Base-by-base conservation (phyloP, 2,113 vertebrate species). In the Trachemys scripta region DNA sequence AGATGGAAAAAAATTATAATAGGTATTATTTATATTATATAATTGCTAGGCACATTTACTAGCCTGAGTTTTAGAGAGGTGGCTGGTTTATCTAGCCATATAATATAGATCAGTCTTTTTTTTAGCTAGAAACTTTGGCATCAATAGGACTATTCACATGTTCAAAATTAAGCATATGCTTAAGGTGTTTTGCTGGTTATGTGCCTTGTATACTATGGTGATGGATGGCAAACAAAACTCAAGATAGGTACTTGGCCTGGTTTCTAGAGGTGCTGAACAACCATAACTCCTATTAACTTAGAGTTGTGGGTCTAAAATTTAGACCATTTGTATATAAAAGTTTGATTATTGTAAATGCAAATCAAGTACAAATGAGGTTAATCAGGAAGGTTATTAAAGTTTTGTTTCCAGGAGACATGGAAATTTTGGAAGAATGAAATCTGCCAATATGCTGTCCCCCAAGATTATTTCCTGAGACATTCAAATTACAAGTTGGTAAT, bases 11-110 rank as follows among this genome's bases (percentile, higher is more conserved):
- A 35, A 3, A 75, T 3, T 72, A 2, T 29, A 38, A 45, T 7
- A 84, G 22, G 50, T 0, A 45, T 76, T 45, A 1, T 51, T 6
- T 84, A 80, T 57, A 54, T 69, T 69, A 16, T 69, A n/a, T 69
- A 69, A 69, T 69, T 8, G 45, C 3, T 3, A 80, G n/a, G 17
- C 31, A 38, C 24, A 56, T 4, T 2, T 1, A 25, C 35, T 42
- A 79, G 16, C 5, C 38, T 82, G 4, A 1, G 22, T 24, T 8
- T 87, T 87, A 65, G 81, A 0, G 0, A 65, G 38, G 8, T 1
- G 1, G 1, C 62, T 62, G 25, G 2, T 82, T 89, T 50, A 29
- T 6, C 1, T 88, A 31, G 92, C 14, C 25, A 14, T 29, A 78
- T 47, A 78, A 25, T 76, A 76, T 76, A 22, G 45, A 22, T 25